Base-by-base conservation (phyloP, 1,140 invertebrate species). In the Procambarus clarkii region DNA sequence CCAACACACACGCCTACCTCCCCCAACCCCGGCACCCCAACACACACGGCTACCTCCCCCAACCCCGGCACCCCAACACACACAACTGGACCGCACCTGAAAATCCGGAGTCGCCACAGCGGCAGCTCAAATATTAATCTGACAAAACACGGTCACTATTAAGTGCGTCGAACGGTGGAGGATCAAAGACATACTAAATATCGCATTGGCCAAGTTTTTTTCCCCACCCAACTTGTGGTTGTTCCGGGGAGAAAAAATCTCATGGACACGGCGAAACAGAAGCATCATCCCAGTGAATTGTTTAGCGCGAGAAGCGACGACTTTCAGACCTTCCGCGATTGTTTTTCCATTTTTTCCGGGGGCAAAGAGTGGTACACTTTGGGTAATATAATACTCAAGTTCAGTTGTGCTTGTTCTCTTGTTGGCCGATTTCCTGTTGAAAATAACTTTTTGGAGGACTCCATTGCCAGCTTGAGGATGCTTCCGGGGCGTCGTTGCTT, bases 171-270 rank as follows among this genome's bases (percentile, higher is more conserved):
- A 13, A 24, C 69, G 60, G 60, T 69, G 69, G 81, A 44, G 69
- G 81, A 44, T 69, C 81, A 60, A 83, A 83, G 45, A 60, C 81
- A 69, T 69, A 69, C 60, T 83, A 83, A 83, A 83, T 83, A 83
- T 83, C 81, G 44, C 60, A 83, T 83, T 54, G 24, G 50, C 50
- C 34, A 34, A 34, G 24, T 54, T 83, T 83, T 69, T 83, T 83
- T 83, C 45, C 58, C 60, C 60, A 24, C 13, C 81, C 81, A 46
- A 69, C 81, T 83, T 83, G 81, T 64, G 81, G 81, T 69, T 83
- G 81, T 83, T 83, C 15, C 58, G n/a, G 13, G 24, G 74, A 74
- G 60, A 86, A 86, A 86, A 86, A 76, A 69, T 45, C 15, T 18
- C 44, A 64, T 48, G 83, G 60, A 86, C 83, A 86, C 44, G 69